These are phyloP conservation scores for Octonoba sinensis DNA, from an alignment of 2,888 invertebrate genomes.

Conservation along the genomic window DNA sequence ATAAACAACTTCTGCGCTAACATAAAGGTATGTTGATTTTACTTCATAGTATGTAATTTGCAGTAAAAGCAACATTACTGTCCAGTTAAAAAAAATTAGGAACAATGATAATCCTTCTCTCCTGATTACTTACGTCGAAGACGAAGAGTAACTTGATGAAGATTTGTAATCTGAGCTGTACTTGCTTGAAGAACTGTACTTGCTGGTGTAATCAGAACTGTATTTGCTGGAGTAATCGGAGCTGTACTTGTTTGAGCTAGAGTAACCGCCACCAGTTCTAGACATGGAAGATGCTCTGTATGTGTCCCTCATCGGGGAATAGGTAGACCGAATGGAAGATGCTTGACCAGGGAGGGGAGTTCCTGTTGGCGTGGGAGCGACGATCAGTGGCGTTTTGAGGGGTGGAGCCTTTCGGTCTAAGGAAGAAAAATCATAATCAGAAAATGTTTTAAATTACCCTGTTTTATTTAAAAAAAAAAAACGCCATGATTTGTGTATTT, in stretches of 20 bases:
- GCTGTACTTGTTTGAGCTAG: slow-evolving; percentile 47
- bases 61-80: no score
- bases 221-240: slow-evolving; percentile 63
- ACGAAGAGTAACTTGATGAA: slow-evolving; percentile 52
- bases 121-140: slow-evolving; percentile 34
- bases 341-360: slow-evolving; percentile 56
- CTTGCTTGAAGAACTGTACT: slow-evolving; percentile 53
- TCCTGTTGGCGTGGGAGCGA: slow-evolving; percentile 44
- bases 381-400: slow-evolving; percentile 47
- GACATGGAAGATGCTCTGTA: slow-evolving; percentile 51
- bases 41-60: no score
- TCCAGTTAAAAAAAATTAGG: no score
- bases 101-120: no score
- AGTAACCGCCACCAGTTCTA: slow-evolving; percentile 21
- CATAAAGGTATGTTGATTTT: no score
- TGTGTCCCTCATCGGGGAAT: slow-evolving; percentile 61
- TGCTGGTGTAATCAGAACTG: slow-evolving; percentile 50
- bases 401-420: slow-evolving; percentile 44
- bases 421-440: not conserved
- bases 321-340: slow-evolving; percentile 50
- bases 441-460: no score
- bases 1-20: no score
- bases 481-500: no score
- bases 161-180: slow-evolving; percentile 54
- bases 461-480: no score